Evolutionary conservation across 2,113 vertebrate species (phyloP), one percentile per base, ranked within the genome.

Genomic region (Globicephala melas): DNA sequence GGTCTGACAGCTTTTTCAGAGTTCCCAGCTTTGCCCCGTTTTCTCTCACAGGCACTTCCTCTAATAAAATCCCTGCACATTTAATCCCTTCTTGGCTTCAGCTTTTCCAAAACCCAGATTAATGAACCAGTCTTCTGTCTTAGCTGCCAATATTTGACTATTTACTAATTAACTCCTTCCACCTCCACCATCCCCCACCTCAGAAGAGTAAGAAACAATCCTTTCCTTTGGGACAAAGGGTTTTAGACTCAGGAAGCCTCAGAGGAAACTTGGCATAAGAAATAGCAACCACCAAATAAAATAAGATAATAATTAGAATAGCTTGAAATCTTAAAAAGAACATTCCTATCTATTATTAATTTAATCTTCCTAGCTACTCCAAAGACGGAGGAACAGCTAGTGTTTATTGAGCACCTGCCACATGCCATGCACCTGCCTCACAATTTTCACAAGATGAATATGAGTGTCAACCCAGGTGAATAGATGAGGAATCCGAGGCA

Each of bases 31-130:
- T 60, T 67, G 86, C n/a, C 79, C 20, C 5, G 21, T 53, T 77
- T 95, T 67, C 9, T 47, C 47, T 87, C 73, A 55, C 12, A 38
- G 62, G 47, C 60, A 81, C 33, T 76, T 84, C 44, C 47, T 62
- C 80, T 85, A 82, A 70, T 89, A 93, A 89, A 92, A 65, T 70
- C 58, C 23, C 87, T 77, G 26, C 26, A 41, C 38, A 73, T 77
- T 82, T 41, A 82, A 93, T 81, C 47, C 65, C 63, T 96, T 94
- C 65, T 53, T 95, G 87, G 55, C 36, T 94, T 83, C 79, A 60
- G 15, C 36, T 93, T 96, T 94, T 79, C 65, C 26, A 47, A 82
- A 86, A 50, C n/a, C n/a, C 23, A 73, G 63, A 89, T 83, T n/a
- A 77, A 86, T 73, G 38, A 82, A 33, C n/a, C 65, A 36, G 60